phyloP scores from a whole-genome alignment of 2,888 invertebrate species.

The Blera fallax region DNA sequence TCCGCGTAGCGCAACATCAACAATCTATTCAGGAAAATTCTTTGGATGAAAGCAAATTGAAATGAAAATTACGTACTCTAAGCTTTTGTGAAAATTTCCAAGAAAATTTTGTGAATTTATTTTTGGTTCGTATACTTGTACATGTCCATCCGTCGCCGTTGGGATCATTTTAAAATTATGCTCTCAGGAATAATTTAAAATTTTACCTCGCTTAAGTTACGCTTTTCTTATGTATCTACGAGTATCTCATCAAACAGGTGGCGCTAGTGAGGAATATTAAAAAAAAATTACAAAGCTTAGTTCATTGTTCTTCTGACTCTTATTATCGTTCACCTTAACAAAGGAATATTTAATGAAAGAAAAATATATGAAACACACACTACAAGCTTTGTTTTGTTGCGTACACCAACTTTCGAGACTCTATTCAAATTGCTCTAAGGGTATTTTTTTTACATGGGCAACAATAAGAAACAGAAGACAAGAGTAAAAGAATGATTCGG shows the following conservation, averaged over 20 bases:
- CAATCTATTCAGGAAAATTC: not conserved
- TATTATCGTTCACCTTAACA: not conserved
- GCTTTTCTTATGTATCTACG: slow-evolving; percentile 22
- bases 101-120: not conserved
- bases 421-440: not conserved
- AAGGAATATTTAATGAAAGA: not conserved
- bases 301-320: not conserved
- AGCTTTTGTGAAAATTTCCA: too few species aligned
- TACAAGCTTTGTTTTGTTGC: not conserved
- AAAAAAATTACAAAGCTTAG: not conserved
- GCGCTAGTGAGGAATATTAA: not conserved
- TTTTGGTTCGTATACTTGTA: not conserved
- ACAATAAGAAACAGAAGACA: not conserved
- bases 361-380: not conserved
- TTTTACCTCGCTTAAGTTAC: slow-evolving; percentile 37
- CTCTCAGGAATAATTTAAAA: slow-evolving; percentile 29
- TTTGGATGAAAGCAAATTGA: slow-evolving; percentile 23
- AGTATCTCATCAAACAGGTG: slow-evolving; percentile 34
- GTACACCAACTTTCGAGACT: not conserved
- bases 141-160: not conserved
- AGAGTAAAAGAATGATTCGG: not conserved
- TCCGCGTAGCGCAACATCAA: not conserved
- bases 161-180: not conserved
- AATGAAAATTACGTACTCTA: slow-evolving; percentile 47
- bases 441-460: not conserved